phyloP scores from a whole-genome alignment of 1,140 invertebrate genomes.

The Hypothenemus hampei region DNA sequence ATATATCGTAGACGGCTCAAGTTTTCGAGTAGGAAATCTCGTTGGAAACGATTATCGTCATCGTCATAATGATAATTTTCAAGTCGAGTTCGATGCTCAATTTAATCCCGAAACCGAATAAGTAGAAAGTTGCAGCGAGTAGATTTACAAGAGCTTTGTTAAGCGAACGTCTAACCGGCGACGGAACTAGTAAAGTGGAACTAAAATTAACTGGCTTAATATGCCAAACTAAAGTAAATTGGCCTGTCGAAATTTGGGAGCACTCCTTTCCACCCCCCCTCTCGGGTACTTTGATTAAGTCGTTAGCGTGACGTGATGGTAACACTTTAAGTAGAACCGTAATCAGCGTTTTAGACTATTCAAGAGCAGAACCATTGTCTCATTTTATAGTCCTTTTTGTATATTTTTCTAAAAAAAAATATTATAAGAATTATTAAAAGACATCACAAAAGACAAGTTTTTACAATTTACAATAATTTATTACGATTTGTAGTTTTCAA shows the following conservation, averaged over 20 bases:
- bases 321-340: constrained; percentile 3
- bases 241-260: constrained; percentile 18
- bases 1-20: too few relatives aligned
- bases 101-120: too few relatives aligned
- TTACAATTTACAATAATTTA: too few relatives aligned
- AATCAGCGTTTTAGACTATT: constrained; percentile 9
- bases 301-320: constrained; percentile 11
- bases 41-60: too few relatives aligned
- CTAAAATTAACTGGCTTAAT: constrained; percentile 22
- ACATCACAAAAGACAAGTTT: too few relatives aligned
- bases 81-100: constrained; percentile 4
- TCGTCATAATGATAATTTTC: too few relatives aligned
- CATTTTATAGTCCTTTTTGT: neutral
- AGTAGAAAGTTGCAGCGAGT: neutral
- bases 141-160: constrained; percentile 21
- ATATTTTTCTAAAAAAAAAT: too few relatives aligned
- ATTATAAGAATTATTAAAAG: too few relatives aligned
- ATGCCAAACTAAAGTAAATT: constrained; percentile 20
- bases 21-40: too few relatives aligned
- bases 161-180: neutral
- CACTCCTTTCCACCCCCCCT: too few relatives aligned
- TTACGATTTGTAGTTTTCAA: too few relatives aligned
- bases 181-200: constrained; percentile 19
- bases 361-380: too few relatives aligned
- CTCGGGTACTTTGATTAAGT: constrained; percentile 20